Conservation (phyloP, 2,797 vertebrate species). For the Cyclopterus lumpus region DNA sequence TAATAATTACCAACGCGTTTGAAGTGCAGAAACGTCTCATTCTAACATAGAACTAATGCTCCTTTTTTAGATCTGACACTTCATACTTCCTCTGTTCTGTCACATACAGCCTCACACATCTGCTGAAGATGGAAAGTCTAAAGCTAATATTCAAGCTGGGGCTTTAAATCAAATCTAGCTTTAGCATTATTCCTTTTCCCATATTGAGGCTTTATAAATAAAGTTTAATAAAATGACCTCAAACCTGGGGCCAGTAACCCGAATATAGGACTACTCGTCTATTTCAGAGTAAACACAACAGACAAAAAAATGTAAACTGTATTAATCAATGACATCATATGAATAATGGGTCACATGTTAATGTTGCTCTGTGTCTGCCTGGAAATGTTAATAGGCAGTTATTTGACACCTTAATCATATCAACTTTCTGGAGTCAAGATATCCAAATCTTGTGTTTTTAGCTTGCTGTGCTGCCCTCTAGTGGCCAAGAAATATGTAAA, state of each 20-base stretch:
- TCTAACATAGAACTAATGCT: not conserved
- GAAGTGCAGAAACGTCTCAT: not conserved
- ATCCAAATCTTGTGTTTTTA: not conserved
- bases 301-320: not conserved
- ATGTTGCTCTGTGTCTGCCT: not conserved
- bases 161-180: not conserved
- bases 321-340: not conserved
- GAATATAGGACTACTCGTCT: not conserved
- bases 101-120: slow-evolving; percentile 5
- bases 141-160: too few relatives aligned
- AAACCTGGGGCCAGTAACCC: not conserved
- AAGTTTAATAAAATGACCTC: not conserved
- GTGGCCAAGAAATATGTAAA: not conserved
- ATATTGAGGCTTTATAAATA: not conserved
- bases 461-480: not conserved
- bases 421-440: not conserved
- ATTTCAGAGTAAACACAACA: not conserved
- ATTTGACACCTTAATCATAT: not conserved
- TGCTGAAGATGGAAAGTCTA: not conserved
- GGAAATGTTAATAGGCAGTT: not conserved
- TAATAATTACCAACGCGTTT: not conserved
- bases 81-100: not conserved
- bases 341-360: not conserved
- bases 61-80: too few relatives aligned
- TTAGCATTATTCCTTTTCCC: not conserved